phyloP scores from a whole-genome alignment of 2,888 invertebrate genomes.

The Eumacrocentrus americanus region DNA sequence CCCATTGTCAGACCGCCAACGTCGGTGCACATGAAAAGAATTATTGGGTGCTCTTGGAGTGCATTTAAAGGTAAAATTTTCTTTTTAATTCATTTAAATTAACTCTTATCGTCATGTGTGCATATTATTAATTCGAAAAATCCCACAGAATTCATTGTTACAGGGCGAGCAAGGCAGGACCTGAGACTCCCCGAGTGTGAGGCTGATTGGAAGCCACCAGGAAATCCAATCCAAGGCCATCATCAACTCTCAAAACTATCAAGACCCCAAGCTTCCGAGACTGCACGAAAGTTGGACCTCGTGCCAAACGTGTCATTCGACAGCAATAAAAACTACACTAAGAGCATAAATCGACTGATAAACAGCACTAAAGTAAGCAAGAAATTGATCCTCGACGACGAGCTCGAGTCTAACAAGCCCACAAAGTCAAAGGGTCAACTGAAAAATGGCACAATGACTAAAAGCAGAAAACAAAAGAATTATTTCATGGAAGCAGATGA shows the following conservation, averaged over 20 bases:
- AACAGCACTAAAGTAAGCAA: constrained; percentile 54
- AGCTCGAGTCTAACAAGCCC: constrained; percentile 11
- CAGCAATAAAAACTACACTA: constrained; percentile 54
- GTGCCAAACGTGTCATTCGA: constrained; percentile 47
- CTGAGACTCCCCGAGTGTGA: constrained; percentile 22
- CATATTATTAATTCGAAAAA: background rate
- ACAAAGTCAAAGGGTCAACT: constrained; percentile 16
- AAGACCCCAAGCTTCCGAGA: constrained; percentile 42
- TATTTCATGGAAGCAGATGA: constrained; percentile 28
- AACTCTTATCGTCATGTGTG: too few relatives aligned
- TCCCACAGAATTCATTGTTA: constrained; percentile 6
- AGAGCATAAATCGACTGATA: constrained; percentile 44
- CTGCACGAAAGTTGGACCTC: constrained; percentile 41
- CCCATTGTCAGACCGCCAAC: constrained; percentile 53
- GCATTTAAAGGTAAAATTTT: constrained; percentile 56
- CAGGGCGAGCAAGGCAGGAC: background rate
- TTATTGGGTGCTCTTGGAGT: constrained; percentile 58
- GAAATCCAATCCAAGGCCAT: constrained; percentile 13
- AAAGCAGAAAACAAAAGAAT: constrained; percentile 28
- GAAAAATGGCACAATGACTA: constrained; percentile 25
- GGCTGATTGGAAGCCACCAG: constrained; percentile 21
- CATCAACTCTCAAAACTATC: constrained; percentile 28
- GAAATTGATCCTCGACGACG: constrained; percentile 43
- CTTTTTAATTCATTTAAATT: too few relatives aligned
- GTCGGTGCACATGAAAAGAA: constrained; percentile 48